Percentiles rank a stretch among this genome's conserved stretches.
Evolutionary conservation across 2,797 vertebrate genomes (phyloP).

Genomic region (Atherinosoma microstoma): DNA sequence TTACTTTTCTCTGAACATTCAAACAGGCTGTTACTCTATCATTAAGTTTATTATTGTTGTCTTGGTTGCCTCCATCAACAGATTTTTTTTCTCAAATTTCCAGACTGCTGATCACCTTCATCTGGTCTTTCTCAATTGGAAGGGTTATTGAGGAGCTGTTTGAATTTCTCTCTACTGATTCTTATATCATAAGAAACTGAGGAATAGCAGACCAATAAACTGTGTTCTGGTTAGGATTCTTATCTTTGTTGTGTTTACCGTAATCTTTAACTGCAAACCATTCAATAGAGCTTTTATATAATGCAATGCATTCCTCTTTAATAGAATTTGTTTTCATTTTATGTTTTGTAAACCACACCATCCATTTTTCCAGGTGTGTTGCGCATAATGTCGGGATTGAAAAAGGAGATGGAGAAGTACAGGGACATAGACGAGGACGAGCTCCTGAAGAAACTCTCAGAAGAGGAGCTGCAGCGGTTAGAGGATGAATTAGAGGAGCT

Average conservation of each 20-base stretch:
- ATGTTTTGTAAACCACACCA: no score
- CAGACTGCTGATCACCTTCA: constrained; percentile 27
- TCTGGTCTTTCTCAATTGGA: constrained; percentile 39
- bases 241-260: neutral
- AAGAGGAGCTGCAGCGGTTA: constrained; percentile 92
- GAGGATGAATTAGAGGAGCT: constrained; percentile 96
- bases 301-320: neutral
- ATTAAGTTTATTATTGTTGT: constrained; percentile 3
- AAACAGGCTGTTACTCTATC: constrained; percentile 1
- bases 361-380: constrained; percentile 36
- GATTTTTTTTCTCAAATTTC: neutral
- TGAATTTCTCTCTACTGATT: neutral
- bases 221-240: neutral
- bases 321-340: neutral
- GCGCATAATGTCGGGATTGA: constrained; percentile 85
- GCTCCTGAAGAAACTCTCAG: constrained; percentile 92
- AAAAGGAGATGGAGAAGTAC: constrained; percentile 96
- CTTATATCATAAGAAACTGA: neutral
- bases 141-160: constrained; percentile 19
- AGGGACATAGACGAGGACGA: constrained; percentile 96
- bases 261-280: neutral
- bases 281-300: neutral
- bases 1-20: constrained; percentile 10
- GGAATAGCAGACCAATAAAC: neutral
- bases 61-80: constrained; percentile 28